Evolutionary conservation across 2,888 invertebrate species (phyloP), one percentile per base, ranked within the genome.

Genomic region (Meandrusa payeni): DNA sequence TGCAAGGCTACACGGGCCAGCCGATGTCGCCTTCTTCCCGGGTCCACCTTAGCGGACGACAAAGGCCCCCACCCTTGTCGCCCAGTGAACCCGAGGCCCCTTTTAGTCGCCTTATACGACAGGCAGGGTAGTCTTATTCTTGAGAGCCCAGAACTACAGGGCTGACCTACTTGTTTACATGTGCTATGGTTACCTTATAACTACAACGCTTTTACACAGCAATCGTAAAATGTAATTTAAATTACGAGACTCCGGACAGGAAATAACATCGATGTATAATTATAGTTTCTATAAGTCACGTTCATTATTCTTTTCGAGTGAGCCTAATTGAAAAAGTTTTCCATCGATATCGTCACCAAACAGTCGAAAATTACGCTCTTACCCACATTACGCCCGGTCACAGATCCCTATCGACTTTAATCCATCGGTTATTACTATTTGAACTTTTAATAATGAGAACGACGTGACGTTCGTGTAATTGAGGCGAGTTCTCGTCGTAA

Each of bases 281-380:
- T 11, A 27, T 59, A 67, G 52, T 69, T 64, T 54, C 60, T 61
- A 64, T 42, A 52, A 52, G 64, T 61, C 63, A 63, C 61, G 57
- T 67, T 71, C 75, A 76, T 77, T 78, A 74, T 32, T 33, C 11
- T 32, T 32, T 50, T 54, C 55, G 63, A 61, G 56, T 52, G 57
- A 54, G 47, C 54, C 68, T 82, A 83, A 87, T 87, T 85, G 86
- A 82, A 87, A 87, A 87, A 86, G 62, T 87, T 86, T 80, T 76
- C 61, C 65, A 72, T 67, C 76, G 79, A 78, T 76, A 72, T 55
- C 64, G 68, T 55, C 56, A 65, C 65, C 64, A 64, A 76, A 82
- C 64, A 64, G 68, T 64, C 67, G 64, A 68, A 83, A 83, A 82
- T 83, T 81, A 80, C 68, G 60, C 61, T 70, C 73, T 67, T 69